Evolutionary conservation across 1,140 invertebrate species (phyloP).

Genomic region (Notospermus geniculatus): DNA sequence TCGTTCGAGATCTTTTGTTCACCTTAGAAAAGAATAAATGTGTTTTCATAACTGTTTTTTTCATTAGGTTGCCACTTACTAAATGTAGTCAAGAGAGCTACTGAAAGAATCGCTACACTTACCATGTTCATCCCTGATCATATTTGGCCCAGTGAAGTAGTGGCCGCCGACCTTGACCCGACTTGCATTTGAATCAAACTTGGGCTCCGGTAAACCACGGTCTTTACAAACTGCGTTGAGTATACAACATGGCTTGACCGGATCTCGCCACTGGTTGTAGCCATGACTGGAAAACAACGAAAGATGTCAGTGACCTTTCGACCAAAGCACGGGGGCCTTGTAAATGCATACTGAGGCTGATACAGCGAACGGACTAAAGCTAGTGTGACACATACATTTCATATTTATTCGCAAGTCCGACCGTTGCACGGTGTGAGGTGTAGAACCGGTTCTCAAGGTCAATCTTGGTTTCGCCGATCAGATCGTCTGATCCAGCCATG

Average conservation of each 20-base stretch:
- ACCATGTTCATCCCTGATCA: constrained; percentile 8
- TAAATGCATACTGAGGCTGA: too few relatives aligned
- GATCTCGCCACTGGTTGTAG: constrained; percentile 85
- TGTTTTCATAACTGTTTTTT: too few relatives aligned
- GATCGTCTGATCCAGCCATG: constrained; percentile 79
- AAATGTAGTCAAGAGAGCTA: background rate
- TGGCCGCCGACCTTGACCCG: background rate
- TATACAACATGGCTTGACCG: constrained; percentile 84
- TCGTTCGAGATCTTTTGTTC: constrained; percentile 62
- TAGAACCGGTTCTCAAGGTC: constrained; percentile 91
- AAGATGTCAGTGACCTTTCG: too few relatives aligned
- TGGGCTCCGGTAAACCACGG: constrained; percentile 73
- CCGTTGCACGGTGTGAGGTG: constrained; percentile 78
- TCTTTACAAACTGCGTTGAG: constrained; percentile 82
- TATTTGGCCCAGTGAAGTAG: background rate
- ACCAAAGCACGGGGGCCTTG: too few relatives aligned
- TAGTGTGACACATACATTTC: constrained; percentile 72
- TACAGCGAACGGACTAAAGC: too few relatives aligned
- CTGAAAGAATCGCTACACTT: background rate
- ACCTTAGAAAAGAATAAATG: constrained; percentile 22
- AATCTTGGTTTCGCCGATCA: constrained; percentile 88
- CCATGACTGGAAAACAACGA: constrained; percentile 64
- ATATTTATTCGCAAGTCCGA: constrained; percentile 78
- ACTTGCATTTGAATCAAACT: background rate
- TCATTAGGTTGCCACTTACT: background rate